These are phyloP conservation scores for Eonycteris spelaea DNA, from an alignment of 2,113 vertebrate species.

Conservation along the genomic window DNA sequence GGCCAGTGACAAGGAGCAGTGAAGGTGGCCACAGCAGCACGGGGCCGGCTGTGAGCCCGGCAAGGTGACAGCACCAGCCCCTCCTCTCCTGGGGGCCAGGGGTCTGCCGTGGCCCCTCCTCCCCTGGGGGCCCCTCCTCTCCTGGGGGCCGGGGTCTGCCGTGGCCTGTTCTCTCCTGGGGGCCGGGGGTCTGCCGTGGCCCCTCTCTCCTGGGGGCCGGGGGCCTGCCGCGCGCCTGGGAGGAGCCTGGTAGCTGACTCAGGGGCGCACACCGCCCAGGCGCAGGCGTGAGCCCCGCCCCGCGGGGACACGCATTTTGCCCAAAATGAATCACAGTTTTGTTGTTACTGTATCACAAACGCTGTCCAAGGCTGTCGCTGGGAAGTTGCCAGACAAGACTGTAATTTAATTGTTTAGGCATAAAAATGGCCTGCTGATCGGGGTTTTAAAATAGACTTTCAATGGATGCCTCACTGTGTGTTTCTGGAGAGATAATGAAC, in stretches of 20 bases:
- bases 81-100: no score
- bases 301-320: fast-evolving
- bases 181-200: no score
- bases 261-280: fast-evolving
- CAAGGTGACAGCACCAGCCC: no score
- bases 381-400: not conserved
- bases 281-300: not conserved
- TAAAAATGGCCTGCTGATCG: not conserved
- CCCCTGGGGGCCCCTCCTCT: no score
- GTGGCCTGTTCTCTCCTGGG: no score
- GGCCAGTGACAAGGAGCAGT: no score
- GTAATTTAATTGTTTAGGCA: constrained; percentile 26
- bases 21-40: no score
- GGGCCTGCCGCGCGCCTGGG: no score
- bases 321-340: not conserved
- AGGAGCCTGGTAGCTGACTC: not conserved
- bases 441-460: constrained; percentile 28
- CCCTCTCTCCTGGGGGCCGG: no score
- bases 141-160: no score
- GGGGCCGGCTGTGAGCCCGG: no score
- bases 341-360: not conserved
- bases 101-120: no score
- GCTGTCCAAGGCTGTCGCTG: not conserved
- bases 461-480: not conserved
- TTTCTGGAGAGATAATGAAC: not conserved